phyloP scores from a whole-genome alignment of 2,113 vertebrate species.

The Rhabdomys dilectus region DNA sequence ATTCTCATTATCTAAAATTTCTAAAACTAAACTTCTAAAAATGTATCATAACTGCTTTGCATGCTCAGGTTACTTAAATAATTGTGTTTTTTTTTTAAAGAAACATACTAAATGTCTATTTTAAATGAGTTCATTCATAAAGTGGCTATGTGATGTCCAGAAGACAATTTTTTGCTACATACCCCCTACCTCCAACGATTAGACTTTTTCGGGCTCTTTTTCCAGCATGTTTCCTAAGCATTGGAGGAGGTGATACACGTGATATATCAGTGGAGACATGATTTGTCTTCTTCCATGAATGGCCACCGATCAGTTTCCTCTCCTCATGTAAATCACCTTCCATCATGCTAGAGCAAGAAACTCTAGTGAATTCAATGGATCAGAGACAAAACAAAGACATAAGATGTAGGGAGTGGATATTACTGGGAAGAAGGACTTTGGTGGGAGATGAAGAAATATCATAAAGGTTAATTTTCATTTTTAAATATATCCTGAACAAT shows the following conservation, averaged over 20 bases:
- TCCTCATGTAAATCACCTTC: not conserved
- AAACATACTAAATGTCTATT: not conserved
- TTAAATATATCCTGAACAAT: not conserved
- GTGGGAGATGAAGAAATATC: not conserved
- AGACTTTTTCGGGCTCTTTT: too few species aligned
- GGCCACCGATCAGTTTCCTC: not conserved
- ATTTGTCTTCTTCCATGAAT: not conserved
- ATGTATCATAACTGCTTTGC: not conserved
- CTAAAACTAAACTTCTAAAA: not conserved
- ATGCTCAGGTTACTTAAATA: slow-evolving; percentile 18
- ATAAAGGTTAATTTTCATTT: not conserved
- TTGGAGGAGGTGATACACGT: too few species aligned
- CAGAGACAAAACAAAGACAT: not conserved
- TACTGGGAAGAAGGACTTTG: not conserved
- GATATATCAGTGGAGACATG: too few species aligned
- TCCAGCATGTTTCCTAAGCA: not conserved
- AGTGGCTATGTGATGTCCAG: not conserved
- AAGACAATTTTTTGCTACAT: not conserved
- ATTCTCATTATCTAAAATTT: not conserved
- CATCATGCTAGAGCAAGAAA: not conserved
- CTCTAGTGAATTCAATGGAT: not conserved
- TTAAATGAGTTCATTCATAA: not conserved
- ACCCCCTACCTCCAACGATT: not conserved
- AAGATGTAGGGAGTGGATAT: not conserved
- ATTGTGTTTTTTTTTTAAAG: not conserved